Conservation (phyloP, 1,140 invertebrate species). For the Colletes gigas region DNA sequence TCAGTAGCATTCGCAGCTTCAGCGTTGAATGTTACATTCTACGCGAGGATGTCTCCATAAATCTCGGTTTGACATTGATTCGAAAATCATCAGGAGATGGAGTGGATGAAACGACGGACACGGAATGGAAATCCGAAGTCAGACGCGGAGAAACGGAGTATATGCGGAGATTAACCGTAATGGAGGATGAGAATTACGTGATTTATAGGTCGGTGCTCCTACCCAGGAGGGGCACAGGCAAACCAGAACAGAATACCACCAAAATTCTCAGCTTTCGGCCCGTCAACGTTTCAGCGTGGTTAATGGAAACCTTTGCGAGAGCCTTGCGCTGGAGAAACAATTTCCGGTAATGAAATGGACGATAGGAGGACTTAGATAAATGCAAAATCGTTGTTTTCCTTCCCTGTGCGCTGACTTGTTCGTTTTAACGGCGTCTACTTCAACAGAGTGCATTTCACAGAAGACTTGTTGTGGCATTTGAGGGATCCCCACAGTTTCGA, state of each 20-base stretch:
- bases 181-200: conserved; percentile 39
- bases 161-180: conserved; percentile 38
- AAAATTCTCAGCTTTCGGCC: conserved; percentile 21
- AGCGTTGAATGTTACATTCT: background rate
- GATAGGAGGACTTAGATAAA: conserved; percentile 8
- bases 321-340: background rate
- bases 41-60: background rate
- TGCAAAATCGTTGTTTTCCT: conserved; percentile 26
- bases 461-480: too few species aligned
- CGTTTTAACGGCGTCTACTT: background rate
- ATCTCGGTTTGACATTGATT: conserved; percentile 17
- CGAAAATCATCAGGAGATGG: conserved; percentile 31
- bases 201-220: conserved; percentile 42
- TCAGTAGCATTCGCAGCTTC: background rate
- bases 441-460: background rate
- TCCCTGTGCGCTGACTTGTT: background rate
- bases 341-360: conserved; percentile 24
- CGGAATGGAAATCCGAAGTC: conserved; percentile 43
- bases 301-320: conserved; percentile 17
- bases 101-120: conserved; percentile 30
- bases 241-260: background rate
- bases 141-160: conserved; percentile 22
- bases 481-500: too few species aligned
- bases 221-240: background rate
- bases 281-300: conserved; percentile 1